Evolutionary conservation across 2,113 vertebrate genomes (phyloP).

Genomic region (Aix galericulata): DNA sequence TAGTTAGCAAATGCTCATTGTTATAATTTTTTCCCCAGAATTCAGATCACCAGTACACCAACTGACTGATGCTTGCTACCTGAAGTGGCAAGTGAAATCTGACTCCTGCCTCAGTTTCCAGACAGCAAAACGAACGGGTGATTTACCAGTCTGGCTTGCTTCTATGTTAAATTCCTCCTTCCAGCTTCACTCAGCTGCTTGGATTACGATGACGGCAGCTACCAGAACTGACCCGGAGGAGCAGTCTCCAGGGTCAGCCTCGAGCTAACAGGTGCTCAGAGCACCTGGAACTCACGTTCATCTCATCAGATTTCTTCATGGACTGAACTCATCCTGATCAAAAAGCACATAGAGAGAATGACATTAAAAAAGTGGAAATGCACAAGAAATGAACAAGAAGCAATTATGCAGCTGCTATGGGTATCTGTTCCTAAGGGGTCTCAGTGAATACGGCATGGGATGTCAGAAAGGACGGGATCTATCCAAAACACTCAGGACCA

Average conservation of each 20-base stretch:
- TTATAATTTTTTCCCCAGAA: background rate
- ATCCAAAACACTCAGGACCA: background rate
- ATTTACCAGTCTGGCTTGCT: constrained; percentile 58
- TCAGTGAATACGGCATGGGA: background rate
- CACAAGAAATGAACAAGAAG: background rate
- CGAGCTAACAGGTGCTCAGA: background rate
- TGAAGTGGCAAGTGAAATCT: constrained; percentile 19
- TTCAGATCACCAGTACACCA: background rate
- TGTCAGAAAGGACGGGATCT: background rate
- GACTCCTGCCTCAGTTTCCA: constrained; percentile 67
- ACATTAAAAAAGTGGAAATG: background rate
- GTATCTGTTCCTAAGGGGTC: background rate
- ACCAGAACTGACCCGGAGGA: constrained; percentile 29
- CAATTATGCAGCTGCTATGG: background rate
- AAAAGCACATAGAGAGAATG: background rate
- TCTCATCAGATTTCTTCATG: background rate
- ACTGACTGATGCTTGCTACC: background rate
- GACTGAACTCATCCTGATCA: background rate
- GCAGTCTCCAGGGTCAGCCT: background rate
- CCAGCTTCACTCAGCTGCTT: background rate
- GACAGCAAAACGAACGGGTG: constrained; percentile 58
- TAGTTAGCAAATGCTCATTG: background rate
- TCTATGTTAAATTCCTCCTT: constrained; percentile 26
- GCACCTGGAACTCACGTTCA: background rate
- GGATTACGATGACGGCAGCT: background rate